Conservation (phyloP, 2,888 invertebrate genomes). For the Lypha dubia region DNA sequence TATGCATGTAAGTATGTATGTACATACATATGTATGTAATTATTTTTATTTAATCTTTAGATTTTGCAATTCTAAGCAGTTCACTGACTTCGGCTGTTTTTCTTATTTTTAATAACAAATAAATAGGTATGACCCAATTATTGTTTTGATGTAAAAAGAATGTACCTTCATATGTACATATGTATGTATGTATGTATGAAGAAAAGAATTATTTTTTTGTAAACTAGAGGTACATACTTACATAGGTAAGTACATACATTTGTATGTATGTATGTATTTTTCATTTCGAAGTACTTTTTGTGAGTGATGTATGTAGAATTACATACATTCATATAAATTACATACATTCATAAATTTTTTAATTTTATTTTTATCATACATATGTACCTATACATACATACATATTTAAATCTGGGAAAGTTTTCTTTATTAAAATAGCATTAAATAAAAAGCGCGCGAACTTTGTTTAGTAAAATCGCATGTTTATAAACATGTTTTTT, state of each 20-base stretch:
- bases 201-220: too few relatives aligned
- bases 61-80: neutral
- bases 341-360: too few relatives aligned
- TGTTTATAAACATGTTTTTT: slow-evolving; percentile 60
- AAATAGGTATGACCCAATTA: neutral
- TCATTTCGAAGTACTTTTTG: too few relatives aligned
- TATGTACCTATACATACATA: too few relatives aligned
- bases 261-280: neutral
- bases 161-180: neutral
- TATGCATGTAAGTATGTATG: too few relatives aligned
- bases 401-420: neutral
- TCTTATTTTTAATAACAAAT: neutral
- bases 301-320: neutral
- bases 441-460: slow-evolving; percentile 53
- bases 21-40: too few relatives aligned
- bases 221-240: too few relatives aligned
- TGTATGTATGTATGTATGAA: neutral
- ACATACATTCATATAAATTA: too few relatives aligned
- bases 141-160: too few relatives aligned
- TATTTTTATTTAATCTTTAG: neutral
- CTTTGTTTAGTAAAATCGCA: neutral
- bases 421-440: neutral
- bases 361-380: too few relatives aligned
- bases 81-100: neutral
- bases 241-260: too few relatives aligned